A percentile compares a stretch with the other conserved stretches of the same genome.
These are phyloP conservation scores for Buceros bicornis DNA, from an alignment of 2,797 vertebrate species.

Conservation along the genomic window DNA sequence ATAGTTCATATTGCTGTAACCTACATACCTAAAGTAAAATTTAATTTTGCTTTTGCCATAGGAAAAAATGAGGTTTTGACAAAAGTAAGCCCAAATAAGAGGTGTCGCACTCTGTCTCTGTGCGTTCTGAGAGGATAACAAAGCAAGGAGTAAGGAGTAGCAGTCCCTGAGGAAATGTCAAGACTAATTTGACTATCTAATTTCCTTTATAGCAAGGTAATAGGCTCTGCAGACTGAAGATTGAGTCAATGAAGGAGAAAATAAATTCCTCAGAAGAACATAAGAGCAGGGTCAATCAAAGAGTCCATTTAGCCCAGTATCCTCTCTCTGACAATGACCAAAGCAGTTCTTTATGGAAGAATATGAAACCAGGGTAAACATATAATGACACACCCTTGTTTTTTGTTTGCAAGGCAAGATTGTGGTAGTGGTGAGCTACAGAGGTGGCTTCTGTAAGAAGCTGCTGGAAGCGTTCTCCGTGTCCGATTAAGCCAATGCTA, in stretches of 20 bases:
- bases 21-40: not conserved
- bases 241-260: conserved; percentile 29
- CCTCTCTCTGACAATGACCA: not conserved
- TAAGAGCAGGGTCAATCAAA: not conserved
- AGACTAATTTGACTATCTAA: conserved; percentile 11
- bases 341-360: not conserved
- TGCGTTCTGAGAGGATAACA: not conserved
- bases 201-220: conserved; percentile 16
- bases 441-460: not conserved
- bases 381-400: not conserved
- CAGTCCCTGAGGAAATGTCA: not conserved
- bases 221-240: not conserved
- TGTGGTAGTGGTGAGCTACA: not conserved
- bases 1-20: not conserved
- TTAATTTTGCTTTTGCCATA: not conserved
- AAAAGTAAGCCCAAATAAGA: not conserved
- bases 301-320: not conserved
- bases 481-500: not conserved
- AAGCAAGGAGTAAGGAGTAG: not conserved
- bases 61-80: not conserved
- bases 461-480: not conserved
- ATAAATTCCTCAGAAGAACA: conserved; percentile 1
- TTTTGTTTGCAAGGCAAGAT: not conserved
- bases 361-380: not conserved
- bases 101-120: not conserved